Percentiles rank a stretch among this genome's conserved stretches.
These are phyloP conservation scores for Lysandra bellargus DNA, from an alignment of 2,888 invertebrate genomes.

Conservation along the genomic window DNA sequence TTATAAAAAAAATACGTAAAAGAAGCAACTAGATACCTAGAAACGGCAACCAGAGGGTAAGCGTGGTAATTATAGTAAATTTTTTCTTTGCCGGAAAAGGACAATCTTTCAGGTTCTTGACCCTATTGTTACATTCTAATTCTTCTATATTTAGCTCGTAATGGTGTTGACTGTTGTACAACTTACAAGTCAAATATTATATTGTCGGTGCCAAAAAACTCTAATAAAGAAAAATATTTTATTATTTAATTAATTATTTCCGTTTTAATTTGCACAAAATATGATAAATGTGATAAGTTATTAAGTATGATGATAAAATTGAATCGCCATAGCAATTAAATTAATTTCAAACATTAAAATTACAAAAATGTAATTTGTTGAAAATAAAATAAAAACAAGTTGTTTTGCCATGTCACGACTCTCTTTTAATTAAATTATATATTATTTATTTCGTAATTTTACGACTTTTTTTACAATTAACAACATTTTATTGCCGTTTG, in stretches of 20 bases:
- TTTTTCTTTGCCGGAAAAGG: neutral
- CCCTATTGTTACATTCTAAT: neutral
- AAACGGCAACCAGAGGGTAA: no score
- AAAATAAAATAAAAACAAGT: neutral
- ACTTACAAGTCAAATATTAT: neutral
- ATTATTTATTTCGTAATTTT: neutral
- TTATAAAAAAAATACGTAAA: no score
- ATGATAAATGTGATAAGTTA: no score
- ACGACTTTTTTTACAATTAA: neutral
- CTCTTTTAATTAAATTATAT: neutral
- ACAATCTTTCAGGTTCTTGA: neutral
- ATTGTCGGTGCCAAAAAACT: constrained; percentile 6
- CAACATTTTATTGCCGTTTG: neutral
- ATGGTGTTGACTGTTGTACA: neutral
- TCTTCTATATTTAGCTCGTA: neutral
- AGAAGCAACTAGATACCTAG: no score
- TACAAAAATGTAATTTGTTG: neutral
- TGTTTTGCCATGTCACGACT: neutral
- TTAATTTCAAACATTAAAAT: neutral
- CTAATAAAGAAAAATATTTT: neutral
- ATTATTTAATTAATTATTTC: neutral
- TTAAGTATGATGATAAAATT: no score
- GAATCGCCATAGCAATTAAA: neutral
- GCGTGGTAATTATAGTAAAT: no score
- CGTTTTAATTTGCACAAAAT: neutral